Evolutionary conservation across 2,888 invertebrate genomes (phyloP).

Genomic region (Polydrusus pterygomalis): DNA sequence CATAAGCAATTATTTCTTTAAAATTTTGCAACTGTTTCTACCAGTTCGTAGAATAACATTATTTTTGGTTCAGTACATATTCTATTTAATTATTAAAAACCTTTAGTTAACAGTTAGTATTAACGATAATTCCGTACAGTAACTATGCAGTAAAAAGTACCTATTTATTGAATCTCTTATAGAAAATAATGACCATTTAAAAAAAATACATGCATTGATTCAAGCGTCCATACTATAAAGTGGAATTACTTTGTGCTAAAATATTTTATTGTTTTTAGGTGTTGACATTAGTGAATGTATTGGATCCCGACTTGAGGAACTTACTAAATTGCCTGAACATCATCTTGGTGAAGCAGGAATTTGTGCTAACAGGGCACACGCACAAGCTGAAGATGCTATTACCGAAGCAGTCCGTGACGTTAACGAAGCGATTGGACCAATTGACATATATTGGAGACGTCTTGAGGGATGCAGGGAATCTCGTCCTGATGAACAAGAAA

Average conservation of each 20-base stretch:
- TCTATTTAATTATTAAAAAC: too few relatives aligned
- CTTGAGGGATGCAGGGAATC: slow-evolving; percentile 2
- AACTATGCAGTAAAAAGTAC: too few relatives aligned
- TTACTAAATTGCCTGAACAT: not conserved
- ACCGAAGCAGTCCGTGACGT: not conserved
- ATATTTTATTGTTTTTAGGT: not conserved
- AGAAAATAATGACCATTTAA: too few relatives aligned
- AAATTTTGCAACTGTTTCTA: too few relatives aligned
- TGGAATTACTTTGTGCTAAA: not conserved
- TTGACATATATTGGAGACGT: not conserved
- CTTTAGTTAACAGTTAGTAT: too few relatives aligned
- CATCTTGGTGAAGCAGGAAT: not conserved
- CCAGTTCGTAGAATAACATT: too few relatives aligned
- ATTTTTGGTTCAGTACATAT: too few relatives aligned
- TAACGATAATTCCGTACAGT: too few relatives aligned
- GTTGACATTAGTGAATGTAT: slow-evolving; percentile 3
- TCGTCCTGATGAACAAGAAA: not conserved
- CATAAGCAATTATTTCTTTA: not conserved
- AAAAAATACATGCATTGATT: too few relatives aligned
- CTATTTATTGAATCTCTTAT: too few relatives aligned
- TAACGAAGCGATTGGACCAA: slow-evolving; percentile 1
- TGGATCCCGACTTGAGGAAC: not conserved
- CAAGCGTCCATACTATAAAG: too few relatives aligned
- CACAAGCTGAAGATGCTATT: not conserved
- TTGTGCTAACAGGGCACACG: not conserved